Evolutionary conservation across 2,888 invertebrate species (phyloP).

Genomic region (Glyphotaelius pellucidus): DNA sequence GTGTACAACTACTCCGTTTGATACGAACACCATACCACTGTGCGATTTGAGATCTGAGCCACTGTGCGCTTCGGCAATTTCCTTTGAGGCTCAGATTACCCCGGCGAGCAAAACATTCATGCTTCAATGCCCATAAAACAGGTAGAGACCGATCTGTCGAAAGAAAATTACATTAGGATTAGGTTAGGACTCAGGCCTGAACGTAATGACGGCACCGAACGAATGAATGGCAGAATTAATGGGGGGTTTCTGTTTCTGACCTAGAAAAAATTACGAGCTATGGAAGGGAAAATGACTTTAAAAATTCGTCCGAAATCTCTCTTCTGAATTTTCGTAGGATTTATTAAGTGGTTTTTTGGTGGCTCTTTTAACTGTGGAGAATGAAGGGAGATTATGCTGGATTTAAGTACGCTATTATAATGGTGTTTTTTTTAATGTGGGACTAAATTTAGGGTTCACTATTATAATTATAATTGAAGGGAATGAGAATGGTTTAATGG

Average conservation of each 20-base stretch:
- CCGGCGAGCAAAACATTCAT: background rate
- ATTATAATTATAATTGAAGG: background rate
- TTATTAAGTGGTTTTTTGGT: background rate
- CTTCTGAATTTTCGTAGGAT: background rate
- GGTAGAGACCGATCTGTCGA: background rate
- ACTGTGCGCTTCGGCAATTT: background rate
- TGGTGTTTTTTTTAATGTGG: background rate
- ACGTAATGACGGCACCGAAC: background rate
- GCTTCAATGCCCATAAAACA: background rate
- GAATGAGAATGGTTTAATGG: background rate
- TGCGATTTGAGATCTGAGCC: background rate
- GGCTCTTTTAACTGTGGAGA: background rate
- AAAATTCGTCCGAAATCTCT: background rate
- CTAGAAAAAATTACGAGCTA: background rate
- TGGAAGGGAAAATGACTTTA: background rate
- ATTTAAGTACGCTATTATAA: background rate
- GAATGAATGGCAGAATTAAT: background rate
- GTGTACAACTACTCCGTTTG: background rate
- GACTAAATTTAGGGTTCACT: background rate
- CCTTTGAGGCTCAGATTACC: background rate
- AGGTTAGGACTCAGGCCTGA: background rate
- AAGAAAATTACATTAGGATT: slow-evolving; percentile 2
- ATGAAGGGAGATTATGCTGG: background rate
- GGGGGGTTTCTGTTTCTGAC: background rate
- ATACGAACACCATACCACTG: background rate